Evolutionary conservation across 1,140 invertebrate genomes (phyloP), one percentile per base, ranked within the genome.

Genomic region (Pseudobourletiella spinata): DNA sequence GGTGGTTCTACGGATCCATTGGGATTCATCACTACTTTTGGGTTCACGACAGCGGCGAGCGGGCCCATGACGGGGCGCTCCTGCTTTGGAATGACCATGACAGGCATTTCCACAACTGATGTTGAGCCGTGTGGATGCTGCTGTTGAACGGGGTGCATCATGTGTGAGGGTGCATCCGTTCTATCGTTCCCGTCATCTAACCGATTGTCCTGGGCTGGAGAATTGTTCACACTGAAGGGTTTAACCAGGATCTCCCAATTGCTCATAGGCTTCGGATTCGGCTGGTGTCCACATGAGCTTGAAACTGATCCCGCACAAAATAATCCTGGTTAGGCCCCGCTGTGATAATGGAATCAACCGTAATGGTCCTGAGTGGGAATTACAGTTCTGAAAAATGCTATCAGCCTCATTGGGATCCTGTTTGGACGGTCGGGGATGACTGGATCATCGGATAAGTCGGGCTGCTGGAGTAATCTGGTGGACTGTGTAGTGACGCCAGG

Each of bases 221-320:
- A 20, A 16, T 57, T n/a, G 30, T 64, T 67, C 1, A 63, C 61
- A 57, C 63, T 61, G 16, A 57, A 58, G 8, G 65, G 65, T 22
- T 22, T 16, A 8, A 24, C 54, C 48, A 3, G 62, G 8, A 46
- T 28, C n/a, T 2, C 48, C 46, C 50, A 64, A 61, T 35, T 54
- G 46, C 48, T 64, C 61, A 30, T 67, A 67, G 6, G 61, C 65
- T 44, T 67, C 65, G 0, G 65, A 67, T 26, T 57, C 43, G 50
- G 8, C 55, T 25, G 14, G 59, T 39, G 43, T 59, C 61, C 29
- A 55, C 51, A 14, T 42, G 30, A 8, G 50, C 42, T 11, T 63
- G 54, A 28, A 48, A 29, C 22, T 65, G 20, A 3, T 62, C 56
- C 3, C 3, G 3, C 4, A 26, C 50, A 29, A 26, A 3, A 8